phyloP scores from a whole-genome alignment of 1,140 invertebrate species.

The Hormaphis cornu region DNA sequence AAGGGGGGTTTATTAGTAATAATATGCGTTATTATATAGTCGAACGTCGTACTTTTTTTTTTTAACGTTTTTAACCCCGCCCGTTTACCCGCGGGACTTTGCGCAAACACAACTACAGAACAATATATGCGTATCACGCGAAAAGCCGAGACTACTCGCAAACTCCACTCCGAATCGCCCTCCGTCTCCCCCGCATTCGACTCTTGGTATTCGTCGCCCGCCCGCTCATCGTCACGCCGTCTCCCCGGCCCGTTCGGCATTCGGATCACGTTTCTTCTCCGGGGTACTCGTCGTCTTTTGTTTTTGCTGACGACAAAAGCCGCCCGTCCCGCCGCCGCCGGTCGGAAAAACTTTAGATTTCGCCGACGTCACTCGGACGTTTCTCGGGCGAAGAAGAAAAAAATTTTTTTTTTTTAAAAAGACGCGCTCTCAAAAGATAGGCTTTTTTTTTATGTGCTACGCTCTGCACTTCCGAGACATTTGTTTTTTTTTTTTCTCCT shows the following conservation, averaged over 20 bases:
- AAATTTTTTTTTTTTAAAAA: too few relatives aligned
- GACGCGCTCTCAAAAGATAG: background rate
- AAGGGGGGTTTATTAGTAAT: too few relatives aligned
- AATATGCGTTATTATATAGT: too few relatives aligned
- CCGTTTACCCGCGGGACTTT: too few relatives aligned
- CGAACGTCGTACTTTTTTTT: too few relatives aligned
- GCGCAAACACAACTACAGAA: too few relatives aligned
- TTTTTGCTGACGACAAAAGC: conserved; percentile 32
- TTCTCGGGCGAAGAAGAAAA: background rate
- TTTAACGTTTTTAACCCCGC: too few relatives aligned
- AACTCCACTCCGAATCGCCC: too few relatives aligned
- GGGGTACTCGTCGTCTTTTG: conserved; percentile 8
- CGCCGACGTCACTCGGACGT: background rate
- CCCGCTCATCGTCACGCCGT: background rate
- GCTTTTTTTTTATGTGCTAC: background rate
- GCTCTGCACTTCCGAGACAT: background rate
- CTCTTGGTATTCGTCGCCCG: conserved; percentile 26
- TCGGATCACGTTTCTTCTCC: conserved; percentile 12
- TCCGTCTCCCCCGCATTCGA: too few relatives aligned
- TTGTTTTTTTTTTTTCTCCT: background rate
- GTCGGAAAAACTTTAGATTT: conserved; percentile 26
- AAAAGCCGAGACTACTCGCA: too few relatives aligned
- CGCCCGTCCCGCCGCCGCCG: too few relatives aligned
- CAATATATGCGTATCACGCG: too few relatives aligned
- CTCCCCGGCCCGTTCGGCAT: background rate